Conservation (phyloP, 2,888 invertebrate species). For the Leucozona laternaria region DNA sequence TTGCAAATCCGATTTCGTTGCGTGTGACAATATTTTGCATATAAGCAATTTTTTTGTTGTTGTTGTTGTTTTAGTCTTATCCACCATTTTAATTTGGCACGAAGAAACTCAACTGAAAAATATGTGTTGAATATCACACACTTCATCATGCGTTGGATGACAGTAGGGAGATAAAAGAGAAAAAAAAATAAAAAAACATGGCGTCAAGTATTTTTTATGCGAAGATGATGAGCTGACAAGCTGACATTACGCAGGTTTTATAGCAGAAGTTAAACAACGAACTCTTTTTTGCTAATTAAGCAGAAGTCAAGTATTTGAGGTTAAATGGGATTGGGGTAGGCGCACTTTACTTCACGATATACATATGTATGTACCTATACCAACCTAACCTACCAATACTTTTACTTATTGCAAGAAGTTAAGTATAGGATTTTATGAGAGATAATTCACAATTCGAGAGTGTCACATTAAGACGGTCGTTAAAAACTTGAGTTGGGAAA, state of each 20-base stretch:
- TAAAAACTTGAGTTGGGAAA: background rate
- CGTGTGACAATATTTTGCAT: slow-evolving; percentile 52
- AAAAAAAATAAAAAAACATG: slow-evolving; percentile 35
- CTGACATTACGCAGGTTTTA: slow-evolving; percentile 51
- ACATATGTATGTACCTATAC: no score
- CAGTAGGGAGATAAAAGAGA: background rate
- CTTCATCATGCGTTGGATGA: slow-evolving; percentile 39
- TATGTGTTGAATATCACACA: slow-evolving; percentile 64
- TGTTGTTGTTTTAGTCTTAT: background rate
- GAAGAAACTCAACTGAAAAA: slow-evolving; percentile 36
- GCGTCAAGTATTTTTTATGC: slow-evolving; percentile 66
- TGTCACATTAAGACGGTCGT: slow-evolving; percentile 12
- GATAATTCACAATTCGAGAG: background rate
- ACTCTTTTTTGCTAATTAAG: slow-evolving; percentile 50
- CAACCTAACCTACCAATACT: background rate
- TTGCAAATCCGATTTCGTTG: slow-evolving; percentile 42
- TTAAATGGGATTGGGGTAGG: slow-evolving; percentile 26
- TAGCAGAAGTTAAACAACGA: slow-evolving; percentile 49
- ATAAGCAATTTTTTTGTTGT: slow-evolving; percentile 23
- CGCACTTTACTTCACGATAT: background rate
- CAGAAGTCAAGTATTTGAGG: slow-evolving; percentile 63
- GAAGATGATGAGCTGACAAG: slow-evolving; percentile 43
- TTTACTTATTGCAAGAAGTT: background rate
- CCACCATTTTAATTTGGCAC: slow-evolving; percentile 66
- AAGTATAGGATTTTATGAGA: background rate